Evolutionary conservation across 1,140 invertebrate species (phyloP).

Genomic region (Aphis craccivora): DNA sequence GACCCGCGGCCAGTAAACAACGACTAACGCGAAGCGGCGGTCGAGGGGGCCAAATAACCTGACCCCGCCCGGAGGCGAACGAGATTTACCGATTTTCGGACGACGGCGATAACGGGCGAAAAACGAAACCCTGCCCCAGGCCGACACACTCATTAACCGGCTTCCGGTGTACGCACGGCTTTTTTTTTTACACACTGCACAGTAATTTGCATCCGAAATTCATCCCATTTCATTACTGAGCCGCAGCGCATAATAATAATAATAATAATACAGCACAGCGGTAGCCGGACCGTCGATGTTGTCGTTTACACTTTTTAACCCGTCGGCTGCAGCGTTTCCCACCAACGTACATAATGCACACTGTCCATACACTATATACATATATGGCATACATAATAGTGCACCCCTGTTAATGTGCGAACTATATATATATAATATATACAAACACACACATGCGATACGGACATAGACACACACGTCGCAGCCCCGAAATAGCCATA

Average conservation of each 20-base stretch:
- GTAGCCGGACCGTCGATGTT: background rate
- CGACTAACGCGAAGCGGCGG: background rate
- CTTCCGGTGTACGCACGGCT: background rate
- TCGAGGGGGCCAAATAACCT: background rate
- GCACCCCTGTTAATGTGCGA: background rate
- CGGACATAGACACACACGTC: background rate
- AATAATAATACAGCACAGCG: background rate
- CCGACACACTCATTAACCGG: constrained; percentile 28
- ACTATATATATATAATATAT: background rate
- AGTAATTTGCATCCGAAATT: constrained; percentile 12
- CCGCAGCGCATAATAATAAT: background rate
- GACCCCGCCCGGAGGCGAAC: background rate
- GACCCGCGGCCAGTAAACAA: constrained; percentile 29
- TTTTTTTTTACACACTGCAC: background rate
- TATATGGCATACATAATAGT: background rate
- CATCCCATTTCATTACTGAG: constrained; percentile 6
- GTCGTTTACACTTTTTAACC: constrained; percentile 24
- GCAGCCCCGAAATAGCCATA: background rate
- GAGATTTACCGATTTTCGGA: constrained; percentile 32
- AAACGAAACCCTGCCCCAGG: constrained; percentile 7
- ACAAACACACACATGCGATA: background rate
- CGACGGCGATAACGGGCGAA: constrained; percentile 19
- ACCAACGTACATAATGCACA: background rate
- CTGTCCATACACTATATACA: background rate
- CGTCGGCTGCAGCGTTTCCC: constrained; percentile 22